Conservation (phyloP, 2,888 invertebrate genomes). For the Pammene aurita region DNA sequence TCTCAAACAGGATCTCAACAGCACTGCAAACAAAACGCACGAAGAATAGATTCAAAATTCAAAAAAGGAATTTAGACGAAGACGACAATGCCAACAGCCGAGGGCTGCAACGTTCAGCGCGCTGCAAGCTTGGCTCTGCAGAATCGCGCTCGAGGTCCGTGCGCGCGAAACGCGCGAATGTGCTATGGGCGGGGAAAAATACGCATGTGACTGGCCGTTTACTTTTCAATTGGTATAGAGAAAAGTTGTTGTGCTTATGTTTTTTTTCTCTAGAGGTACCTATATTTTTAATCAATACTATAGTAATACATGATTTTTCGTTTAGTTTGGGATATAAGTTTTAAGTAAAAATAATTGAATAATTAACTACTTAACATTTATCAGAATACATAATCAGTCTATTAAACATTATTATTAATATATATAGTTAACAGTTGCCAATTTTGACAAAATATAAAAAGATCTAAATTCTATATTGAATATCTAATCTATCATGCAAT, state of each 20-base stretch:
- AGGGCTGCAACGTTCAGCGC: slow-evolving; percentile 50
- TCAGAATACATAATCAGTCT: too few relatives aligned
- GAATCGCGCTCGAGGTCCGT: slow-evolving; percentile 45
- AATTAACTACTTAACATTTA: too few relatives aligned
- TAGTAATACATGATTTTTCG: too few relatives aligned
- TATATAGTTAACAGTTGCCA: too few relatives aligned
- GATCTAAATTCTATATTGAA: too few relatives aligned
- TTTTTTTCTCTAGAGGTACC: too few relatives aligned
- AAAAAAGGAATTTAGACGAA: slow-evolving; percentile 30
- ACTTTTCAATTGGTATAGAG: background rate
- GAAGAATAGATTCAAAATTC: slow-evolving; percentile 36
- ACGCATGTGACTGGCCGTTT: slow-evolving; percentile 1
- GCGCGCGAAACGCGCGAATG: slow-evolving; percentile 23
- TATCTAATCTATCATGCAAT: slow-evolving; percentile 20
- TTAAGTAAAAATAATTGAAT: too few relatives aligned
- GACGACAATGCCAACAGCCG: slow-evolving; percentile 22
- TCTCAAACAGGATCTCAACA: slow-evolving; percentile 21
- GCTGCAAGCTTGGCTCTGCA: slow-evolving; percentile 54
- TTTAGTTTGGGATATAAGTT: too few relatives aligned
- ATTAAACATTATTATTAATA: too few relatives aligned
- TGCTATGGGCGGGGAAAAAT: background rate
- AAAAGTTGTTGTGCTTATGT: background rate
- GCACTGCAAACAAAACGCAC: slow-evolving; percentile 30
- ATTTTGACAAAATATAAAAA: too few relatives aligned
- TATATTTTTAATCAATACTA: too few relatives aligned